phyloP scores from a whole-genome alignment of 2,113 vertebrate species.

The Heliornis fulica region DNA sequence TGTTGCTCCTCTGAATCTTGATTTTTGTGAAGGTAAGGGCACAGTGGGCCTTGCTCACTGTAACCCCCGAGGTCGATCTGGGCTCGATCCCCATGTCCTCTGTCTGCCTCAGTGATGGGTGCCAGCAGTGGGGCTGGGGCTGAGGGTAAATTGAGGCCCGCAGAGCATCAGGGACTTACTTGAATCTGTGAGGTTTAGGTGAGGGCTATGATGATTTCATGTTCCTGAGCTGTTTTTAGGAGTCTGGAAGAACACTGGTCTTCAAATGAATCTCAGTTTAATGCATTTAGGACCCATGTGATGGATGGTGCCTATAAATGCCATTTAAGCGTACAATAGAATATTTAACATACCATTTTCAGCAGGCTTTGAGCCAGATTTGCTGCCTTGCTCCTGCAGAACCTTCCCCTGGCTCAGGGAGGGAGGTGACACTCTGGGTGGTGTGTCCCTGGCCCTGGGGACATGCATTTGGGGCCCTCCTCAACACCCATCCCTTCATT shows the following conservation, averaged over 20 bases:
- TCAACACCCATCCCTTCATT: not conserved
- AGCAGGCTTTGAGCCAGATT: not conserved
- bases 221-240: not conserved
- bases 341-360: not conserved
- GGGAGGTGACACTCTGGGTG: not conserved
- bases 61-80: not conserved
- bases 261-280: not conserved
- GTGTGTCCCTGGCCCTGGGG: not conserved
- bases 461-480: rapidly evolving
- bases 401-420: not conserved
- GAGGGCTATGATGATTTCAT: not conserved
- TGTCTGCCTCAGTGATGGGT: not conserved
- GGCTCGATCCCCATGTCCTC: not conserved
- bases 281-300: not conserved
- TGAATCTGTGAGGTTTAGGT: not conserved
- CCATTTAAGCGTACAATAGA: not conserved
- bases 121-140: not conserved
- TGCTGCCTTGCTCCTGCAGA: not conserved
- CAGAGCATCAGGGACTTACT: not conserved
- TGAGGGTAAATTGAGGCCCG: not conserved
- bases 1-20: not conserved
- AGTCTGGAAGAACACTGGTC: not conserved
- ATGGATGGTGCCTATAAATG: constrained; percentile 26
- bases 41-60: not conserved
- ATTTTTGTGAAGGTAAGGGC: not conserved